phyloP scores from a whole-genome alignment of 2,888 invertebrate genomes.

The Orthosia gothica region DNA sequence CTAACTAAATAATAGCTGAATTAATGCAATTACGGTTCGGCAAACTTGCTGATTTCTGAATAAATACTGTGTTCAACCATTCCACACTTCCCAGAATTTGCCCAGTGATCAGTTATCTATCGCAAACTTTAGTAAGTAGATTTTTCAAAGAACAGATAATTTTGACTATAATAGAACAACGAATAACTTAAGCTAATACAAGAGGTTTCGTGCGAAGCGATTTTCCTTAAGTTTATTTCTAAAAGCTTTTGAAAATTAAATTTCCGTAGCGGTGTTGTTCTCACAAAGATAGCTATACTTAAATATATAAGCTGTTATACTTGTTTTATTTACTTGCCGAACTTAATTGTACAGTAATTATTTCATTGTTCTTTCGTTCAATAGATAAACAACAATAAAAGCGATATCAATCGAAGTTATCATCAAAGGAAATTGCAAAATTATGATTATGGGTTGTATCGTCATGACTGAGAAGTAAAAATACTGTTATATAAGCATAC shows the following conservation, averaged over 20 bases:
- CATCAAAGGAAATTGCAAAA: background rate
- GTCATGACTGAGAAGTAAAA: background rate
- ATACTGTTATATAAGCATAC: background rate
- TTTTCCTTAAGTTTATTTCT: slow-evolving; percentile 12
- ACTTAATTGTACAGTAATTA: background rate
- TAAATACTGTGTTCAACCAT: slow-evolving; percentile 34
- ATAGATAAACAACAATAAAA: background rate
- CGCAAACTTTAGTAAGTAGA: slow-evolving; percentile 36
- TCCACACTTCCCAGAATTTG: slow-evolving; percentile 38
- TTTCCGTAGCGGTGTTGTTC: slow-evolving; percentile 26
- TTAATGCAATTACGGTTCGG: slow-evolving; percentile 26
- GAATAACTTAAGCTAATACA: slow-evolving; percentile 18
- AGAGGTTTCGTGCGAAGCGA: slow-evolving; percentile 19
- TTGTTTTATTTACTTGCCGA: slow-evolving; percentile 15
- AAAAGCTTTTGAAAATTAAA: slow-evolving; percentile 9
- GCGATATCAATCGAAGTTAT: background rate
- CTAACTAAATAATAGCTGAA: slow-evolving; percentile 21
- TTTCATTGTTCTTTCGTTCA: background rate
- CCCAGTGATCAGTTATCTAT: slow-evolving; percentile 39
- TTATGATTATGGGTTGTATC: background rate
- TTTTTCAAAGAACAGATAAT: slow-evolving; percentile 36
- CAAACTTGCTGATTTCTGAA: slow-evolving; percentile 42
- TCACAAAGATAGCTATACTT: no score
- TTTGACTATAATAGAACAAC: slow-evolving; percentile 16
- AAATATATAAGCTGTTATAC: no score